These are phyloP conservation scores for Drosophila kokeensis DNA, from an alignment of 2,888 invertebrate species.

Conservation along the genomic window DNA sequence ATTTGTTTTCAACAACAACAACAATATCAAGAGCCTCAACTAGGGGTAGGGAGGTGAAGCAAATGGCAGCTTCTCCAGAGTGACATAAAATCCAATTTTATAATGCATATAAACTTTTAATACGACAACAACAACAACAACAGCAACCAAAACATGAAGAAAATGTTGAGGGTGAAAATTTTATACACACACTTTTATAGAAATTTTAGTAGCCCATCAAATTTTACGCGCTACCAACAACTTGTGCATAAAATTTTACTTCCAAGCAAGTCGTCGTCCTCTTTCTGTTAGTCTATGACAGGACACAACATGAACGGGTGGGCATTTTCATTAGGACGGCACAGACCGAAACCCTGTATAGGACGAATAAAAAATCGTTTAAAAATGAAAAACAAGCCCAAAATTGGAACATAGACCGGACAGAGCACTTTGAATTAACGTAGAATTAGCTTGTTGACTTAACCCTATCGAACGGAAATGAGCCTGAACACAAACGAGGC, in stretches of 20 bases:
- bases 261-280: slow-evolving; percentile 19
- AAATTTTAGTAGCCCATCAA: slow-evolving; percentile 76
- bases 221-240: slow-evolving; percentile 72
- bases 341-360: slow-evolving; percentile 15
- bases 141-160: slow-evolving; percentile 1
- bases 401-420: slow-evolving; percentile 6
- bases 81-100: slow-evolving; percentile 79
- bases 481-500: slow-evolving; percentile 43
- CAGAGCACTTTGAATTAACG: slow-evolving; percentile 56
- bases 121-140: slow-evolving; percentile 36
- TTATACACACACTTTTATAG: slow-evolving; percentile 69
- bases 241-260: slow-evolving; percentile 72
- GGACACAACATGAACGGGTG: slow-evolving; percentile 7
- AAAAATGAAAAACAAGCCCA: slow-evolving; percentile 6
- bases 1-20: slow-evolving; percentile 30
- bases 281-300: slow-evolving; percentile 2
- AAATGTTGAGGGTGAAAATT: slow-evolving; percentile 41
- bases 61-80: slow-evolving; percentile 67
- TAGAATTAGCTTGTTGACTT: slow-evolving; percentile 63
- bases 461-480: slow-evolving; percentile 69
- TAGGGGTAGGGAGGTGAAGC: slow-evolving; percentile 28
- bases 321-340: slow-evolving; percentile 45
- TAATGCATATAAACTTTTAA: slow-evolving; percentile 78
- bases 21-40: slow-evolving; percentile 9
- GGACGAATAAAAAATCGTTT: slow-evolving; percentile 17